Conservation (phyloP, 2,888 invertebrate genomes). For the Xylocampa areola region DNA sequence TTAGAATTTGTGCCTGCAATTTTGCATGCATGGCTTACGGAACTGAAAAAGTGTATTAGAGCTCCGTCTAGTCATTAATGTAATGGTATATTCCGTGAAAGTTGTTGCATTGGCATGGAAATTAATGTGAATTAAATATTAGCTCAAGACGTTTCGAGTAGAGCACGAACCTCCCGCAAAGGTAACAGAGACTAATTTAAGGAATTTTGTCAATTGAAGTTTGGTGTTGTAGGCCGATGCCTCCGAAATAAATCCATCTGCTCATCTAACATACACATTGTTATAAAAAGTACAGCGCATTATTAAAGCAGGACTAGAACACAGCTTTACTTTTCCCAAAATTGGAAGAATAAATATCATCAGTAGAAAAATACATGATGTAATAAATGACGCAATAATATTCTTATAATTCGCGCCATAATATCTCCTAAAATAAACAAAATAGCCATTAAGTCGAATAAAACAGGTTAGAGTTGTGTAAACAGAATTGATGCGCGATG, state of each 20-base stretch:
- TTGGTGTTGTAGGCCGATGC: neutral
- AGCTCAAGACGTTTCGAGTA: constrained; percentile 9
- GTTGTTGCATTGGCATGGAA: constrained; percentile 38
- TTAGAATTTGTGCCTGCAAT: constrained; percentile 33
- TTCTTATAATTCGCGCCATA: too few species aligned
- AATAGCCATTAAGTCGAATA: constrained; percentile 2
- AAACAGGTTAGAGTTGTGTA: constrained; percentile 7
- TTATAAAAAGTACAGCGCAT: too few species aligned
- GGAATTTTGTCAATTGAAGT: neutral
- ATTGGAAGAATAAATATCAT: constrained; percentile 2
- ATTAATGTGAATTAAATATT: constrained; percentile 34
- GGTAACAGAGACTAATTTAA: neutral
- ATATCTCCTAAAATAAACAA: constrained; percentile 6
- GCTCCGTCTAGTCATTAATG: constrained; percentile 32
- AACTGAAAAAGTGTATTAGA: constrained; percentile 44
- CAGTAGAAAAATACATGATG: neutral
- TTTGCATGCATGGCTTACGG: constrained; percentile 41
- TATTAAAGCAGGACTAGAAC: too few species aligned
- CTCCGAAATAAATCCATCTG: too few species aligned
- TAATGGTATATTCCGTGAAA: constrained; percentile 44
- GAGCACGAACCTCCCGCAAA: neutral
- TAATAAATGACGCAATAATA: too few species aligned
- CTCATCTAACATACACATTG: too few species aligned
- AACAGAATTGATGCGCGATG: constrained; percentile 21
- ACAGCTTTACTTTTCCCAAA: neutral